These are phyloP conservation scores for Phenacoccus solenopsis DNA, from an alignment of 1,140 invertebrate genomes.

Conservation along the genomic window DNA sequence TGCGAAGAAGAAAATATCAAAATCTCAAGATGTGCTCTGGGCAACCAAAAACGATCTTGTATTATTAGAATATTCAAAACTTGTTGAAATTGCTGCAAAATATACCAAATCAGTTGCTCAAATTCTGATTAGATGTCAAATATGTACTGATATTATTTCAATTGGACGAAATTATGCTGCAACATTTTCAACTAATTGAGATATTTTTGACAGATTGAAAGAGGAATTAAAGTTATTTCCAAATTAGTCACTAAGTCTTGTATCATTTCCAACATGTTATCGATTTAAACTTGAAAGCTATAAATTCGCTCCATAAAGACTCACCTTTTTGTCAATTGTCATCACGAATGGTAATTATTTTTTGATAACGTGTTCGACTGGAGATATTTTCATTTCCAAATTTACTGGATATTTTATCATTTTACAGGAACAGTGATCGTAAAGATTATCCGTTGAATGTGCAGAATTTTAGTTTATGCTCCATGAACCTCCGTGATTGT, in stretches of 20 bases:
- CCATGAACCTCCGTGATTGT: no score
- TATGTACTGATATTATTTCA: slow-evolving; percentile 38
- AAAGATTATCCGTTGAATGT: slow-evolving; percentile 1
- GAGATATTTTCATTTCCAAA: no score
- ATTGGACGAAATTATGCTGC: not conserved
- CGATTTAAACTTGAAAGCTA: slow-evolving; percentile 34
- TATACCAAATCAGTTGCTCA: slow-evolving; percentile 56
- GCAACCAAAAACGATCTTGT: slow-evolving; percentile 43
- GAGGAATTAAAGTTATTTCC: slow-evolving; percentile 42
- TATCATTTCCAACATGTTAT: slow-evolving; percentile 52
- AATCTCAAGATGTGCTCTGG: slow-evolving; percentile 43
- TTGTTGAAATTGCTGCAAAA: slow-evolving; percentile 51
- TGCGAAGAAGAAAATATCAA: slow-evolving; percentile 50
- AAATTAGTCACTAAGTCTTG: slow-evolving; percentile 53
- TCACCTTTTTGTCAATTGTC: not conserved
- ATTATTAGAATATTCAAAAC: slow-evolving; percentile 47
- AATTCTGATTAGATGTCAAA: slow-evolving; percentile 47
- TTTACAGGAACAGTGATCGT: not conserved
- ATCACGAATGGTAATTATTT: not conserved
- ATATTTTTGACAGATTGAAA: slow-evolving; percentile 38
- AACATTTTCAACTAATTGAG: not conserved
- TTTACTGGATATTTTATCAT: not conserved
- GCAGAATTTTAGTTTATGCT: not conserved
- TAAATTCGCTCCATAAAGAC: not conserved
- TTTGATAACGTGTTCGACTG: no score